These are phyloP conservation scores for Athene noctua DNA, from an alignment of 2,113 vertebrate species.

Conservation along the genomic window DNA sequence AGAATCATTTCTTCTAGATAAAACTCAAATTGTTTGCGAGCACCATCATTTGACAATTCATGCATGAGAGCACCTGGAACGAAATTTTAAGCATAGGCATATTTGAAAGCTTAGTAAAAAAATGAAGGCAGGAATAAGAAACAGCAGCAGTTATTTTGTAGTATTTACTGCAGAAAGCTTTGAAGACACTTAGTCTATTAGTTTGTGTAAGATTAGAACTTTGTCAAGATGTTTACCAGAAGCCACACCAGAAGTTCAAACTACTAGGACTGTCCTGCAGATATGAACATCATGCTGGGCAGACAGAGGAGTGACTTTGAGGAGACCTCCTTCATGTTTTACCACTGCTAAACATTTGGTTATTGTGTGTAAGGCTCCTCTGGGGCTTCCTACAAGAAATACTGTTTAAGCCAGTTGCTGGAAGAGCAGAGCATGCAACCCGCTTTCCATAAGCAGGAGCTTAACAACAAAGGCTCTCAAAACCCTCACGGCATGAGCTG, in stretches of 20 bases:
- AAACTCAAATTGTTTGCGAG: constrained; percentile 95
- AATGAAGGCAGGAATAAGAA: background rate
- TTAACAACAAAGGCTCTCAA: constrained; percentile 28
- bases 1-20: constrained; percentile 99
- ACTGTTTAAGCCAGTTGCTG: background rate
- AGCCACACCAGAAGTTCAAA: background rate
- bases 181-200: background rate
- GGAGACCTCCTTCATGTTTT: background rate
- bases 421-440: background rate
- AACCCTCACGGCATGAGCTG: background rate
- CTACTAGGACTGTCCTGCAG: background rate
- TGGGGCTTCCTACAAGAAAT: background rate
- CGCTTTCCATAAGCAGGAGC: background rate
- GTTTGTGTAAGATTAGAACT: background rate
- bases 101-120: background rate
- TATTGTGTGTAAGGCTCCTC: background rate
- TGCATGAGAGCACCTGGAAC: constrained; percentile 96
- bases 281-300: background rate
- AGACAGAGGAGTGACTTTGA: background rate
- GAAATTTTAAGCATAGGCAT: background rate
- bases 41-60: constrained; percentile 96
- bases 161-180: background rate
- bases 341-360: background rate
- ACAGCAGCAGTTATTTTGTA: background rate
- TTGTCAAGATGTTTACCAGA: background rate